Conservation (phyloP, 1,140 invertebrate genomes). For the Coenobita brevimanus region DNA sequence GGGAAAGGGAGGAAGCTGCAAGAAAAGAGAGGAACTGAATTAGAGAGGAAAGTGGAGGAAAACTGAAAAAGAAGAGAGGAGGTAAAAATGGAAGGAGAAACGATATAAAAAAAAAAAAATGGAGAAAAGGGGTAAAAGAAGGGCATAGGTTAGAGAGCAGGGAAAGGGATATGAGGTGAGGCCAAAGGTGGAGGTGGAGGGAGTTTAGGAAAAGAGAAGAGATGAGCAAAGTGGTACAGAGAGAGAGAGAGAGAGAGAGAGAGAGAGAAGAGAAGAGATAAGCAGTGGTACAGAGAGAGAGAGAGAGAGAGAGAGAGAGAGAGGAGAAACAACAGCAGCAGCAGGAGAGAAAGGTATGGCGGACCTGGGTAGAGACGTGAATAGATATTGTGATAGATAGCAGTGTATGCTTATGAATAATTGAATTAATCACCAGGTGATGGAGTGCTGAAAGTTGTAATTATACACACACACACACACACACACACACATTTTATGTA, state of each 20-base stretch:
- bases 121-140: not conserved
- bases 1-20: not conserved
- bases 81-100: not conserved
- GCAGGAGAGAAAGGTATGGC: not conserved
- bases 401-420: too few relatives aligned
- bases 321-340: too few relatives aligned
- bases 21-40: not conserved
- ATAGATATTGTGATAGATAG: too few relatives aligned
- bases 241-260: not conserved
- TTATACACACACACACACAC: too few relatives aligned
- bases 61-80: not conserved
- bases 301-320: too few relatives aligned
- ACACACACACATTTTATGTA: too few relatives aligned
- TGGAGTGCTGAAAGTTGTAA: too few relatives aligned
- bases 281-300: too few relatives aligned
- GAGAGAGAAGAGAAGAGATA: not conserved
- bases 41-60: not conserved
- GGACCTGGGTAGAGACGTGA: not conserved
- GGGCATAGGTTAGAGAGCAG: not conserved
- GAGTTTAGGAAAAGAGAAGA: not conserved
- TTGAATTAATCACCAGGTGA: too few relatives aligned
- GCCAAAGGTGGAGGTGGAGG: too few relatives aligned
- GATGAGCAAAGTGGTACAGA: too few relatives aligned
- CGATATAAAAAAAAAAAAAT: not conserved
- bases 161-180: not conserved